Evolutionary conservation across 2,888 invertebrate genomes (phyloP), one percentile per base, ranked within the genome.

Genomic region (Rhamnusium bicolor): DNA sequence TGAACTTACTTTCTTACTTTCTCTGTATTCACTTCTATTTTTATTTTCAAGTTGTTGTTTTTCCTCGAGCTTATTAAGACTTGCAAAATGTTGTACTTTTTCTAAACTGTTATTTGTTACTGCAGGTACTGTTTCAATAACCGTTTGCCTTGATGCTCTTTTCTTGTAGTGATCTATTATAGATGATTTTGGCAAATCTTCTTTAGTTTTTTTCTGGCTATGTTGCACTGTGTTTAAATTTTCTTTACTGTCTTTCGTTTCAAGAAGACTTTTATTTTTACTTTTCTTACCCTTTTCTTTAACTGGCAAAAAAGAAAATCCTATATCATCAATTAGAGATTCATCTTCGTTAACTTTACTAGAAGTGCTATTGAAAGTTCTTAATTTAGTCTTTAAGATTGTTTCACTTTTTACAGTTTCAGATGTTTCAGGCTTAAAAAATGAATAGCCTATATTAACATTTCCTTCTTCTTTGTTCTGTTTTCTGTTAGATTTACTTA

Each of bases 1-100:
- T 12, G 83, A 68, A n/a, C 71, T 71, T 6, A 84, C 84, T 58
- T 82, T 82, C 72, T 83, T 83, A 66, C 81, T 83, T 61, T 81
- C 81, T 71, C 80, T 82, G 24, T 56, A 10, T 72, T 82, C 80
- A 62, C 58, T 19, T 69, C 61, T 75, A 24, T 40, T 27, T 54
- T 46, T 29, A 18, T 14, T 51, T 47, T 74, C 69, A 49, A 65
- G 46, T 32, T 63, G 40, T 12, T 21, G 40, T 51, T 53, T 62
- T 61, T 66, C 68, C n/a, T 63, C 71, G 47, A 49, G 19, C 32
- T 14, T 51, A 47, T 40, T 60, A 32, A 58, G n/a, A 40, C 27
- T 47, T n/a, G 16, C 24, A 21, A 60, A 71, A 24, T n/a, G n/a
- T n/a, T n/a, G n/a, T n/a, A n/a, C 16, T 32, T 53, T 69, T 0